These are phyloP conservation scores for Patella ulyssiponensis DNA, from an alignment of 2,888 invertebrate genomes.

Conservation along the genomic window DNA sequence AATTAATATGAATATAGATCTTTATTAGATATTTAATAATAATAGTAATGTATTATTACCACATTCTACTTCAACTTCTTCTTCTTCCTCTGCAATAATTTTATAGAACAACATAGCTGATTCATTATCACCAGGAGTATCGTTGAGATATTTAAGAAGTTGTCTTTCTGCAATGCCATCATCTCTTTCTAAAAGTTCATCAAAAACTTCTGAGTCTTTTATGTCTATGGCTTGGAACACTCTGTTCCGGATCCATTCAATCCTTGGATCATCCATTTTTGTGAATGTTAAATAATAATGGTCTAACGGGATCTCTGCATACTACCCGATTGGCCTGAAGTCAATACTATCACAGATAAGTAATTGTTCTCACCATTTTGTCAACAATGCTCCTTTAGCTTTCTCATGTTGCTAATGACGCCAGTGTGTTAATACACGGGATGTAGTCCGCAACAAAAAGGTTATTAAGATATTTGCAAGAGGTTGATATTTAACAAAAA, in stretches of 20 bases:
- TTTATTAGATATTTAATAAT: too few species aligned
- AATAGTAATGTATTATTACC: conserved; percentile 49
- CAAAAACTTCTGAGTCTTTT: conserved; percentile 67
- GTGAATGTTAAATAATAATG: neutral
- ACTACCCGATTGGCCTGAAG: neutral
- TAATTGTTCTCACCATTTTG: neutral
- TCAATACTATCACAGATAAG: neutral
- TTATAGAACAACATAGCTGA: conserved; percentile 71
- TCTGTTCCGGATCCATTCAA: conserved; percentile 71
- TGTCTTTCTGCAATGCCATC: conserved; percentile 69
- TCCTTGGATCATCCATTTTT: conserved; percentile 71
- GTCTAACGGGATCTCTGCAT: neutral
- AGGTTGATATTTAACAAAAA: too few species aligned
- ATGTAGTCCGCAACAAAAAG: neutral
- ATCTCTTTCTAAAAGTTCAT: conserved; percentile 70
- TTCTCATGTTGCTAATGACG: neutral
- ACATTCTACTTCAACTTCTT: conserved; percentile 72
- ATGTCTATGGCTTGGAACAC: conserved; percentile 67
- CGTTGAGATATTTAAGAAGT: conserved; percentile 71
- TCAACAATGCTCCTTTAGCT: neutral
- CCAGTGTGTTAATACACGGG: neutral
- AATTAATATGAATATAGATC: too few species aligned
- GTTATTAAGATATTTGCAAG: too few species aligned
- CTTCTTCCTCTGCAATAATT: conserved; percentile 68
- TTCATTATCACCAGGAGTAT: conserved; percentile 69